Evolutionary conservation across 2,888 invertebrate species (phyloP), one percentile per base, ranked within the genome.

Genomic region (Desoria tigrina): DNA sequence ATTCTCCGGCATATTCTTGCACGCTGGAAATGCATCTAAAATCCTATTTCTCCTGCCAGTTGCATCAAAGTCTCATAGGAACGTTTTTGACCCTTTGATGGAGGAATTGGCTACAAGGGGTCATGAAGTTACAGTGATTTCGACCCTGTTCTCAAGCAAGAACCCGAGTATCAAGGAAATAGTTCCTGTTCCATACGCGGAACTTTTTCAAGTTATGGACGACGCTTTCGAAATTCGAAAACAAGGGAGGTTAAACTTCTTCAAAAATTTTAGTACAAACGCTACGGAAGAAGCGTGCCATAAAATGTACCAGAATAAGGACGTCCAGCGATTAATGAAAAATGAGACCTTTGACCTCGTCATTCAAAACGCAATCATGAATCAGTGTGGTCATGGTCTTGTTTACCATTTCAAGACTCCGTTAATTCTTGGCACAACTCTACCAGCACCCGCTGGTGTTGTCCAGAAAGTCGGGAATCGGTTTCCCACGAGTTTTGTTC

Each of bases 61-160:
- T 2, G 69, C 71, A 11, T 59, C 71, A 1, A 71, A 70, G 60
- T 69, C 69, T 54, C 73, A 75, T 32, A 81, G 82, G 71, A 83
- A 83, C 63, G 83, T 84, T 81, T 84, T 77, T 57, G 72, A 76
- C 42, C 68, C 75, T 2, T 66, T 78, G 2, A 55, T 77, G 23
- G 62, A 70, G 11, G 77, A 71, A 28, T 61, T 79, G n/a, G 76
- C 72, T 16, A 66, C 74, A 6, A 65, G 77, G 6, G 78, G 78
- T 16, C 78, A 79, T 61, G 65, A 77, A 11, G 67, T 79, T 9
- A 77, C 77, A 3, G 68, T 74, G 6, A 59, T 79, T 1, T 51
- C 51, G 24, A 24, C 24, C 26, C 6, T 51, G 4, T 6, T 18
- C 6, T 51, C 23, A 4, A 16, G 18, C 14, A 16, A 21, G 11